Evolutionary conservation across 2,797 vertebrate species (phyloP).

Genomic region (Dromococcyx pavoninus): DNA sequence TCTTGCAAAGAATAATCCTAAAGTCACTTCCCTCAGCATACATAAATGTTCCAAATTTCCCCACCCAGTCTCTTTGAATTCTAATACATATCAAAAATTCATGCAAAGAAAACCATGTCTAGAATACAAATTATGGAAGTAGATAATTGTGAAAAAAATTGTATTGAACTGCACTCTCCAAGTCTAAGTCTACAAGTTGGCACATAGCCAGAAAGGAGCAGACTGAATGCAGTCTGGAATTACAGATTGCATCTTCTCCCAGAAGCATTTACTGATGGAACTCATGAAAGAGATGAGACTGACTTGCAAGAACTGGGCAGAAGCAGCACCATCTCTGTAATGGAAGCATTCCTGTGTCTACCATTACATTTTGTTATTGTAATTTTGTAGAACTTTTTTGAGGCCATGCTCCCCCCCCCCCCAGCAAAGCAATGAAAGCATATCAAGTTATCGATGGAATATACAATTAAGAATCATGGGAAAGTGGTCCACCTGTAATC

Average conservation of each 20-base stretch:
- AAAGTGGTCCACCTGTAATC: not conserved
- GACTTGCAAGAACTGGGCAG: not conserved
- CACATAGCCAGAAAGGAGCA: not conserved
- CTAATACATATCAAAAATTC: not conserved
- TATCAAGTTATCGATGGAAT: not conserved
- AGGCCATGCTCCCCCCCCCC: not conserved
- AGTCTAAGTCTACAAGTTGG: not conserved
- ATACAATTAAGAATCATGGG: not conserved
- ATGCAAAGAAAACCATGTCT: not conserved
- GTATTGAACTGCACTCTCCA: not conserved
- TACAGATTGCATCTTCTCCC: not conserved
- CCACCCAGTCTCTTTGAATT: not conserved
- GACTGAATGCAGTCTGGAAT: not conserved
- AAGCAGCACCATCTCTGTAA: not conserved
- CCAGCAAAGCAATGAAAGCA: not conserved
- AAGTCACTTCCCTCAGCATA: not conserved
- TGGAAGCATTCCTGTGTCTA: not conserved
- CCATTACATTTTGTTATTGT: not conserved
- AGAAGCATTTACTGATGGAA: not conserved
- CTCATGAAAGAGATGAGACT: not conserved
- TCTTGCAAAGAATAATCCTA: not conserved
- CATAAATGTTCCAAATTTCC: not conserved
- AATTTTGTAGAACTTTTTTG: not conserved
- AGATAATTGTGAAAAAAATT: not conserved
- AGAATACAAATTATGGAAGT: not conserved